These are phyloP conservation scores for Cyprinodon tularosa DNA, from an alignment of 2,113 vertebrate genomes.

Conservation along the genomic window DNA sequence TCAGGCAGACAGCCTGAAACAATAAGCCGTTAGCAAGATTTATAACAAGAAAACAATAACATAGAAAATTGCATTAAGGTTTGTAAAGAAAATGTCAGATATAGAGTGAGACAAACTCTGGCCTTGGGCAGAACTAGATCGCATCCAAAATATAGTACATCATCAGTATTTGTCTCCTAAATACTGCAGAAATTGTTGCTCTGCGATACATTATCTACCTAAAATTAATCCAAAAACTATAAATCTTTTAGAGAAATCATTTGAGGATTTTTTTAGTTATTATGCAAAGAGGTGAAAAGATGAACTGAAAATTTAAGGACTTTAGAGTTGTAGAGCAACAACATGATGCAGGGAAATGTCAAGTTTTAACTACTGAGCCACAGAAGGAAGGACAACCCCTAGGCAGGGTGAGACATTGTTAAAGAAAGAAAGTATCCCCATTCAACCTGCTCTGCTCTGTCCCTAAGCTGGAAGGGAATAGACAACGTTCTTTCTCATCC, in stretches of 20 bases:
- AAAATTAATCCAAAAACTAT: background rate
- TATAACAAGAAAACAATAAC: background rate
- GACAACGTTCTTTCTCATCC: slow-evolving; percentile 77
- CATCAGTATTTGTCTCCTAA: background rate
- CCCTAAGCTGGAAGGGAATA: slow-evolving; percentile 68
- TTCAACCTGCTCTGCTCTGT: slow-evolving; percentile 72
- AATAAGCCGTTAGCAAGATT: background rate
- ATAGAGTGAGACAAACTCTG: background rate
- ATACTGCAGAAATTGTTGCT: background rate
- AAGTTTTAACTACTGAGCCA: slow-evolving; percentile 40
- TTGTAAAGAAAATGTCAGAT: background rate
- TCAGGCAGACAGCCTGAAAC: background rate
- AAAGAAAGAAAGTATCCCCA: slow-evolving; percentile 70
- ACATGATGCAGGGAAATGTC: slow-evolving; percentile 52
- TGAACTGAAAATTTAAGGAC: slow-evolving; percentile 25
- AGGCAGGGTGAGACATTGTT: slow-evolving; percentile 66
- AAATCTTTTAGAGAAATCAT: slow-evolving; percentile 14
- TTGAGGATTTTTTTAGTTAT: slow-evolving; percentile 14
- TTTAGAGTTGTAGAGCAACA: slow-evolving; percentile 30
- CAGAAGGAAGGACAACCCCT: slow-evolving; percentile 51
- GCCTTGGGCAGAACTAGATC: background rate
- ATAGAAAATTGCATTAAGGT: background rate
- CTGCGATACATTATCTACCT: background rate
- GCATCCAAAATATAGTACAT: background rate
- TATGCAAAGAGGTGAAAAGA: slow-evolving; percentile 27